phyloP scores from a whole-genome alignment of 2,797 vertebrate species.

The Galaxias olidus region DNA sequence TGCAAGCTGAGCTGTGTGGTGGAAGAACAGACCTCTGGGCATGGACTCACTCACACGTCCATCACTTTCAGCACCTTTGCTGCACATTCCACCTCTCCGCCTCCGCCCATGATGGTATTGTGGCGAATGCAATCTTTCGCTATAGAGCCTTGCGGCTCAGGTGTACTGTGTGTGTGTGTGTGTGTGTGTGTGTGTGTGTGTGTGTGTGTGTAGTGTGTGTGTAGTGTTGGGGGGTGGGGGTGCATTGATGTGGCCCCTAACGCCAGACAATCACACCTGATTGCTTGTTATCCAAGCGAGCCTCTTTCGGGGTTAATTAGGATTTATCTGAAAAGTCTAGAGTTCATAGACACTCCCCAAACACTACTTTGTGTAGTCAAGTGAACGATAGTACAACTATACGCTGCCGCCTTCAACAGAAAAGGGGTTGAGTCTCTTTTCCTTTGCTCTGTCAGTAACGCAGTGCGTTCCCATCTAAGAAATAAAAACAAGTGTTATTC shows the following conservation, averaged over 20 bases:
- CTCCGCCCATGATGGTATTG: constrained; percentile 43
- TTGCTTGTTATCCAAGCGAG: constrained; percentile 31
- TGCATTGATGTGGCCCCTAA: constrained; percentile 38
- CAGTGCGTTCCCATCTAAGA: no score
- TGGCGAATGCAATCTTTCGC: constrained; percentile 40
- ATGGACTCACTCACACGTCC: constrained; percentile 36
- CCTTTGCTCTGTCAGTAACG: no score
- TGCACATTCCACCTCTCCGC: constrained; percentile 54
- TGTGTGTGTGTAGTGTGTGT: no score
- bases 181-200: no score
- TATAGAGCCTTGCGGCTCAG: constrained; percentile 45
- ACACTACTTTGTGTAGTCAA: constrained; percentile 5
- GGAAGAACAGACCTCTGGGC: constrained; percentile 37
- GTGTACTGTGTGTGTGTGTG: constrained; percentile 10
- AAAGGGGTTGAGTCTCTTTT: no score
- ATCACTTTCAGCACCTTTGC: constrained; percentile 44
- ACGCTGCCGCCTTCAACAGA: no score
- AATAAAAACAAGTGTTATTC: no score
- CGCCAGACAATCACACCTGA: constrained; percentile 50
- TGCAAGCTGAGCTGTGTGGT: constrained; percentile 50
- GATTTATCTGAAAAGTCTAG: constrained; percentile 18
- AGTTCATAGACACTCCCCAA: constrained; percentile 15
- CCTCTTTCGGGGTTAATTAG: constrained; percentile 33
- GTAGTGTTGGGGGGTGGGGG: constrained; percentile 6
- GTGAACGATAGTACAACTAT: no score